phyloP scores from a whole-genome alignment of 2,888 invertebrate species.

The Drosophila conformis region DNA sequence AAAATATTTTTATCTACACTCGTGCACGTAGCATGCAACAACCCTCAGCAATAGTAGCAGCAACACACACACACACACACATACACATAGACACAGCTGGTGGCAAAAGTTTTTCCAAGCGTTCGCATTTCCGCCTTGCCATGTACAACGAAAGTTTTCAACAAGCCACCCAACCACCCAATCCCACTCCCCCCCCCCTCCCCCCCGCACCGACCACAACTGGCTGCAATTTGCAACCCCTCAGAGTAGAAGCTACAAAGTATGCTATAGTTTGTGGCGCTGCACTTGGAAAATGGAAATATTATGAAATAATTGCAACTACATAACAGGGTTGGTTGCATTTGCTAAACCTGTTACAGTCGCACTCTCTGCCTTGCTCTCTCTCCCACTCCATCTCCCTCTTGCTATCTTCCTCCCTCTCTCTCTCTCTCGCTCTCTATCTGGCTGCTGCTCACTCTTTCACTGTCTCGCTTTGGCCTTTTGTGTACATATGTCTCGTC shows the following conservation, averaged over 20 bases:
- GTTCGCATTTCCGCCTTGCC: slow-evolving; percentile 54
- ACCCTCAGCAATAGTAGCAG: slow-evolving; percentile 30
- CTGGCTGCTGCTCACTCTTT: background rate
- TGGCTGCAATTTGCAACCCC: slow-evolving; percentile 50
- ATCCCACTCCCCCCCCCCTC: background rate
- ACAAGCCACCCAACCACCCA: slow-evolving; percentile 9
- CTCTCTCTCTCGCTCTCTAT: background rate
- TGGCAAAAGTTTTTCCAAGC: slow-evolving; percentile 73
- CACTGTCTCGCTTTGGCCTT: slow-evolving; percentile 7
- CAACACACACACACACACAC: slow-evolving; percentile 20
- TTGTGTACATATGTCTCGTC: slow-evolving; percentile 38
- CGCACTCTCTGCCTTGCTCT: slow-evolving; percentile 1
- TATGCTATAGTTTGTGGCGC: slow-evolving; percentile 59
- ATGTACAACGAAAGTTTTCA: slow-evolving; percentile 50
- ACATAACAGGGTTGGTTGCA: slow-evolving; percentile 62
- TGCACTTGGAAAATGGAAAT: slow-evolving; percentile 56
- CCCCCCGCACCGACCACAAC: background rate
- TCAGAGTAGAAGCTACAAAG: slow-evolving; percentile 33
- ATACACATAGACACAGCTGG: slow-evolving; percentile 56
- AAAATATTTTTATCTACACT: slow-evolving; percentile 79
- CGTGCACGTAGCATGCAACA: slow-evolving; percentile 77
- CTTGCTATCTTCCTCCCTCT: background rate
- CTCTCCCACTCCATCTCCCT: background rate
- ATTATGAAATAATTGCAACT: slow-evolving; percentile 76
- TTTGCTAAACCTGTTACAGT: slow-evolving; percentile 28